Evolutionary conservation across 2,888 invertebrate genomes (phyloP), one percentile per base, ranked within the genome.

Genomic region (Yponomeuta plumbellus): DNA sequence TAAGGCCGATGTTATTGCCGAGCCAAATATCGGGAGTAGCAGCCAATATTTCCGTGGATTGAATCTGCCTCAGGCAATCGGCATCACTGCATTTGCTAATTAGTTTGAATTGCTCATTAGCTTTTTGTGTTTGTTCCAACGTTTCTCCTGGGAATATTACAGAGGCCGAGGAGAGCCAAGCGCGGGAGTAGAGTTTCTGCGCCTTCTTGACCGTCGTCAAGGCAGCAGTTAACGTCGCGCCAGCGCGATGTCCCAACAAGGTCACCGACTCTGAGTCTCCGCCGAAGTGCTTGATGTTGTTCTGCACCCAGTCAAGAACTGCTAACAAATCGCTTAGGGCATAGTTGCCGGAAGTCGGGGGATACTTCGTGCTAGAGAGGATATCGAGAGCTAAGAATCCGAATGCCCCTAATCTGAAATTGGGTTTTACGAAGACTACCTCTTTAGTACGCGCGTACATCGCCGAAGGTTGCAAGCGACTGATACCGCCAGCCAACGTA

Each of bases 401-500:
- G 67, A 96, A 92, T 64, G 94, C 93, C 0, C 95, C 95, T 68
- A 95, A 85, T 74, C 97, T 93, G 85, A 97, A 97, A 78, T 97
- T 97, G 4, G 97, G 97, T 69, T 96, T 92, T 1, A 98, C 97
- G 79, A 96, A 96, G 10, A 98, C 94, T 1, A 97, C 95, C 78
- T 97, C 96, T 68, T 95, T 94, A 2, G 94, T 94, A 63, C 94
- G 93, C 0, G 97, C 94, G 70, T 97, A 94, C 59, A 95, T 90
- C 0, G 96, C 94, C 0, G 96, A 96, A 0, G 97, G 97, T 71
- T 95, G 93, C 73, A 92, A 85, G 5, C 95, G 95, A 0, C 96
- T 95, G 10, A 95, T 94, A 0, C 95, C 96, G 0, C 96, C 96
- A 23, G 93, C 93, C n/a, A 97, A 84, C 0, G 95, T 93, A 68